Evolutionary conservation across 2,797 vertebrate species (phyloP).

Genomic region (Lateolabrax maculatus): DNA sequence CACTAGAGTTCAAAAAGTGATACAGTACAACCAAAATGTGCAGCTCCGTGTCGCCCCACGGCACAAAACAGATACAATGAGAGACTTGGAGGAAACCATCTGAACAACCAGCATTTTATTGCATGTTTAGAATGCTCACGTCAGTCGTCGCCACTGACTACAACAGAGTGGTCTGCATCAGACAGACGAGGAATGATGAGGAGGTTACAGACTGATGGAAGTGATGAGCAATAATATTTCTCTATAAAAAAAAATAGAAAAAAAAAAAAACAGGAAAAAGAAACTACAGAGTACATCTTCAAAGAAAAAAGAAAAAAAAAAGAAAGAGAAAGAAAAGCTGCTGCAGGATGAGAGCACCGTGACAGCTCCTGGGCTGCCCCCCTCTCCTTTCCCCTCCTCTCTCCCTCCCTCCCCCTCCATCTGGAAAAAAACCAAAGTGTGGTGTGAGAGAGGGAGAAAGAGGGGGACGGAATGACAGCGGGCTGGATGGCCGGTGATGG

Average conservation of each 20-base stretch:
- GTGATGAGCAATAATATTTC: constrained; percentile 89
- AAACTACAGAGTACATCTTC: constrained; percentile 76
- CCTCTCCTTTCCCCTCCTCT: neutral
- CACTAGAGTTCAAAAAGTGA: neutral
- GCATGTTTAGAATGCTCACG: constrained; percentile 96
- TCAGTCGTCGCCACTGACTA: constrained; percentile 95
- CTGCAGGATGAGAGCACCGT: constrained; percentile 87
- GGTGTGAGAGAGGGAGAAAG: constrained; percentile 71
- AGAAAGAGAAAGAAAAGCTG: constrained; percentile 80
- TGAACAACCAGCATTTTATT: constrained; percentile 99
- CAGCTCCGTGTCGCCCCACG: neutral
- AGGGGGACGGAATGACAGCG: constrained; percentile 54
- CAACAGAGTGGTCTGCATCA: constrained; percentile 95
- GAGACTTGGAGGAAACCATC: constrained; percentile 82
- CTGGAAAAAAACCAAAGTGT: constrained; percentile 62
- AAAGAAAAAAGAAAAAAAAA: constrained; percentile 65
- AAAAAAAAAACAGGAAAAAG: constrained; percentile 44
- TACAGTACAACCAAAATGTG: fast-evolving
- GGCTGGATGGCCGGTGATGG: constrained; percentile 64
- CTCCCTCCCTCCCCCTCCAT: constrained; percentile 29
- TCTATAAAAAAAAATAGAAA: constrained; percentile 81
- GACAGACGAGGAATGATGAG: constrained; percentile 86
- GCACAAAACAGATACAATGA: constrained; percentile 13
- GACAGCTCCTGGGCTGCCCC: constrained; percentile 84
- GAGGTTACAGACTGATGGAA: constrained; percentile 93